Base-by-base conservation (phyloP, 2,113 vertebrate genomes). In the Malurus melanocephalus region DNA sequence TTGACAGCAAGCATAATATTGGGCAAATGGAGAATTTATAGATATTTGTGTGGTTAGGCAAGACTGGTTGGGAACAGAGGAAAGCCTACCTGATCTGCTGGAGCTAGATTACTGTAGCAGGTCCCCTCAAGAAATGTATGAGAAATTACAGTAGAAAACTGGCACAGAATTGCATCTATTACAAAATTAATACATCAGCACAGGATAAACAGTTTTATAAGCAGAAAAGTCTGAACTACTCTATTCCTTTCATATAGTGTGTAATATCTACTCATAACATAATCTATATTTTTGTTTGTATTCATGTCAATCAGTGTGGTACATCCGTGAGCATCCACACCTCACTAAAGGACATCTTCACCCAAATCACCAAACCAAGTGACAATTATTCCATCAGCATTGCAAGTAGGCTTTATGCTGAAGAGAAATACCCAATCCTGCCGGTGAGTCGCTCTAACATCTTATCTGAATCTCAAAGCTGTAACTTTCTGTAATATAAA, bases 371-470 rank as follows among this genome's bases (percentile, higher is more conserved):
- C 87, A 91, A 90, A 79, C 71, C 38, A 92, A 94, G 62, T 24
- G 69, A 64, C 26, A 77, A 67, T 33, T 91, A 83, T 13, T 90
- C 88, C 0, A 18, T 94, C 22, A 61, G 76, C 68, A 53, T 92
- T 59, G 94, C 90, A 85, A 94, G 76, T 1, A 90, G 74, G 66
- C 11, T 96, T 49, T 96, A 90, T 59, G 74, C 76, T 82, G 92
- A 94, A 45, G 74, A 75, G 61, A 60, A 27, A 26, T 87, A 86
- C 48, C 32, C 69, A 59, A 85, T 93, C 75, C 46, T 93, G 16
- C 78, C 60, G 8, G 95, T 97, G 68, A 96, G 97, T 95, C 57
- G 59, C 59, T 61, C 45, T 74, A 53, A 92, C 8, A 71, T 59
- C 16, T n/a, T 26, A 45, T 60, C 45, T 52, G 27, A 43, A 42